Evolutionary conservation across 2,797 vertebrate species (phyloP).

Genomic region (Triplophysa bombifrons): DNA sequence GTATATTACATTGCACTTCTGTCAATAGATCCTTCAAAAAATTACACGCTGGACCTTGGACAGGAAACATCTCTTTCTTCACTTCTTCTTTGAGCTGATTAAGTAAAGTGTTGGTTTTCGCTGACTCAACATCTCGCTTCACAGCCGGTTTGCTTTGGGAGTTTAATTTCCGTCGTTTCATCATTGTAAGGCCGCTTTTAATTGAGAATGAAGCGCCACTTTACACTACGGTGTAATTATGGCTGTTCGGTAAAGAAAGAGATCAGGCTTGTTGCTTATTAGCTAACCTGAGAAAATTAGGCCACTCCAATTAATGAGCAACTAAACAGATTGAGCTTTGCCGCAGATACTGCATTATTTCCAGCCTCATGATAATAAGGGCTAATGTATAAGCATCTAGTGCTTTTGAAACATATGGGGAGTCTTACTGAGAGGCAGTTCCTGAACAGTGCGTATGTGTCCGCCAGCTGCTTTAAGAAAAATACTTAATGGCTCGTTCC

Average conservation of each 20-base stretch:
- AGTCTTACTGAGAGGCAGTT: conserved; percentile 8
- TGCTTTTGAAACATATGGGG: conserved; percentile 18
- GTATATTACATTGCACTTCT: too few relatives aligned
- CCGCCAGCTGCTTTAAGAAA: background rate
- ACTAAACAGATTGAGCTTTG: conserved; percentile 40
- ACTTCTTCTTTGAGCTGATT: conserved; percentile 25
- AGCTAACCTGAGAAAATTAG: conserved; percentile 42
- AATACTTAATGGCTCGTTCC: background rate
- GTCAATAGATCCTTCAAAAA: too few relatives aligned
- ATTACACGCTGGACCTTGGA: too few relatives aligned
- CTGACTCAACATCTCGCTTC: conserved; percentile 72
- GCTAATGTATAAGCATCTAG: background rate
- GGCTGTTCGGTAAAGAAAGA: conserved; percentile 40
- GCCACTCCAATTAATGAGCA: conserved; percentile 26
- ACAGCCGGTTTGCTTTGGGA: conserved; percentile 72
- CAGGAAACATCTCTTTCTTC: conserved; percentile 17
- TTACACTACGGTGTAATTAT: conserved; percentile 53
- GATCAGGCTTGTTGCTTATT: conserved; percentile 42
- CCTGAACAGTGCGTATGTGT: background rate
- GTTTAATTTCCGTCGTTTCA: conserved; percentile 74
- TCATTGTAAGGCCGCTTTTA: conserved; percentile 74
- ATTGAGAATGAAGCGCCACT: conserved; percentile 75
- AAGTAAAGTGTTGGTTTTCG: conserved; percentile 52
- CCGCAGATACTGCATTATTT: conserved; percentile 40
- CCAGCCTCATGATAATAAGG: conserved; percentile 32